A percentile compares a stretch with the other conserved stretches of the same genome.
Evolutionary conservation across 2,113 vertebrate species (phyloP).

Genomic region (Poeciliopsis turrubarensis): DNA sequence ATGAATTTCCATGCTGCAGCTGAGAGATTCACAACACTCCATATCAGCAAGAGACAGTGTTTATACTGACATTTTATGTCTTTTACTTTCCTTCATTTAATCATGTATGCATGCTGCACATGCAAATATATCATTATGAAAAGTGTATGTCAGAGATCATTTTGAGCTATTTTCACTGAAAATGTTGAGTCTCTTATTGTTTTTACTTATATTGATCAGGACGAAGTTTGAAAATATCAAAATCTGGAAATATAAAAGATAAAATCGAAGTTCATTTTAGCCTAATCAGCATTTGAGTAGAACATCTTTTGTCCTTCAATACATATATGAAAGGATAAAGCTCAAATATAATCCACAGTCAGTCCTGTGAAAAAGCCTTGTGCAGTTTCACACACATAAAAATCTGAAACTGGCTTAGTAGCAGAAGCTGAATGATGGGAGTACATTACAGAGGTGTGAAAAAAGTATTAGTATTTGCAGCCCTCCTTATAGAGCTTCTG

Average conservation of each 20-base stretch:
- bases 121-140: constrained; percentile 10
- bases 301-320: not conserved
- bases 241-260: not conserved
- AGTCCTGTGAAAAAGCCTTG: constrained; percentile 1
- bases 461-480: not conserved
- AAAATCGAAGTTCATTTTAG: not conserved
- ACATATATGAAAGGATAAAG: not conserved
- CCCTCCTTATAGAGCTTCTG: not conserved
- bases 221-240: too few species aligned
- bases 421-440: not conserved
- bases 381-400: not conserved
- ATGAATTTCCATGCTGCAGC: not conserved
- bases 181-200: not conserved
- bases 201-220: not conserved
- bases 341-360: not conserved
- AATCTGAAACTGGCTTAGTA: not conserved
- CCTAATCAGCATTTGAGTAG: not conserved
- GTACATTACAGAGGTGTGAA: not conserved
- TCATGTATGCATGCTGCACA: not conserved
- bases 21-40: not conserved
- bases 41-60: constrained; percentile 1
- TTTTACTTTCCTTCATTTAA: not conserved
- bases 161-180: not conserved
- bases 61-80: constrained; percentile 34
- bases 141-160: constrained; percentile 8